Conservation (phyloP, 2,888 invertebrate species). For the Drosophila prostipennis region DNA sequence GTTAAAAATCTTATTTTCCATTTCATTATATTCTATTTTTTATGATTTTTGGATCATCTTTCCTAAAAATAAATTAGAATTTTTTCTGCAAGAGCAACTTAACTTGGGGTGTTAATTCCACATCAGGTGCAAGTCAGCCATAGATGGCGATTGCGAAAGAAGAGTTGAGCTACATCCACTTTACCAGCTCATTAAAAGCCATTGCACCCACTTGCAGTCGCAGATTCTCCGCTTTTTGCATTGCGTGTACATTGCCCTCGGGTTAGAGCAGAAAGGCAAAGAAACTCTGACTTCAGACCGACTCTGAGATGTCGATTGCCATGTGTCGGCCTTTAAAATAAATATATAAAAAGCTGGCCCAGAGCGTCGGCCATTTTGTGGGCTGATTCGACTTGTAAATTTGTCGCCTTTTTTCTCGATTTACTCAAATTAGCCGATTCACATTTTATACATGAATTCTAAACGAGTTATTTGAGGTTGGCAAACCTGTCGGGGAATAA, state of each 20-base stretch:
- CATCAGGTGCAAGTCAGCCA: slow-evolving; percentile 80
- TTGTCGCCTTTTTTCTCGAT: slow-evolving; percentile 59
- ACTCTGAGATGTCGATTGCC: slow-evolving; percentile 44
- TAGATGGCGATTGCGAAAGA: slow-evolving; percentile 43
- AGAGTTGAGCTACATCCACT: slow-evolving; percentile 46
- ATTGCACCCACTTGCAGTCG: slow-evolving; percentile 63
- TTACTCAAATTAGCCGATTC: slow-evolving; percentile 67
- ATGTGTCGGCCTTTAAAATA: slow-evolving; percentile 62
- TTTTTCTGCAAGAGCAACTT: no score
- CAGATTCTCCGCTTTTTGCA: slow-evolving; percentile 30
- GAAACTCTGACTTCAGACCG: slow-evolving; percentile 12
- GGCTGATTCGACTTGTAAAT: slow-evolving; percentile 55
- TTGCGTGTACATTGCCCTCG: slow-evolving; percentile 64
- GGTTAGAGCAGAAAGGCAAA: slow-evolving; percentile 8
- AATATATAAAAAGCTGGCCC: slow-evolving; percentile 20
- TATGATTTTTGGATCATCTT: no score
- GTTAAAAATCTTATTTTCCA: no score
- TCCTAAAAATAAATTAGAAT: no score
- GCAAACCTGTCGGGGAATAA: slow-evolving; percentile 66
- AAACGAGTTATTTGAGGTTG: slow-evolving; percentile 57
- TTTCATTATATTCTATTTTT: no score
- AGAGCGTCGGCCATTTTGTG: slow-evolving; percentile 47
- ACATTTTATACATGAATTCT: slow-evolving; percentile 63
- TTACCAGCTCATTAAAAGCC: slow-evolving; percentile 74
- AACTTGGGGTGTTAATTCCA: slow-evolving; percentile 47